Evolutionary conservation across 1,140 invertebrate species (phyloP).

Genomic region (Pogonomyrmex barbatus): DNA sequence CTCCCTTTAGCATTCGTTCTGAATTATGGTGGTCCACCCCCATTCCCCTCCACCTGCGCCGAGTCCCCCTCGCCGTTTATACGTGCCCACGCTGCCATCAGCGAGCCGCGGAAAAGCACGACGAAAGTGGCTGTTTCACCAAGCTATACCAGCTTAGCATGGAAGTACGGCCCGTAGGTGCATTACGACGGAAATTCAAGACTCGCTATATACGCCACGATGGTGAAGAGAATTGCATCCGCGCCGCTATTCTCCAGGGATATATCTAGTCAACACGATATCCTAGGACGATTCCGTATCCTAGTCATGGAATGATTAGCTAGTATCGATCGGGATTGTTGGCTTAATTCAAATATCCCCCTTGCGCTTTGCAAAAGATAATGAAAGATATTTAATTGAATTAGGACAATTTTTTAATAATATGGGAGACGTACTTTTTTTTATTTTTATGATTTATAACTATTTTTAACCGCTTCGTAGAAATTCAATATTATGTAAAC

Average conservation of each 20-base stretch:
- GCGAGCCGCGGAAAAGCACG: constrained; percentile 61
- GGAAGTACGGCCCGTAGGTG: constrained; percentile 59
- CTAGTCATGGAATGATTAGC: neutral
- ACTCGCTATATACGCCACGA: constrained; percentile 20
- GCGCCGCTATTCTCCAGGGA: constrained; percentile 6
- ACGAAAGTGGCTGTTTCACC: constrained; percentile 65
- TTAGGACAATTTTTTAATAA: neutral
- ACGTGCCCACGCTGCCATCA: constrained; percentile 58
- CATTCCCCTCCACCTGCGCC: neutral
- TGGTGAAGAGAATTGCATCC: constrained; percentile 55
- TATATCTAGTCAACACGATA: constrained; percentile 9
- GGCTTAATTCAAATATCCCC: neutral
- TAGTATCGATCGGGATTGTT: neutral
- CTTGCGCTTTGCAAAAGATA: neutral
- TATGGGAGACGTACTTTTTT: neutral
- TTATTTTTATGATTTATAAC: neutral
- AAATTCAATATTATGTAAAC: neutral
- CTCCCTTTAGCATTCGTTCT: constrained; percentile 67
- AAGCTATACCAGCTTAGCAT: constrained; percentile 65
- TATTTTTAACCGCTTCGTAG: neutral
- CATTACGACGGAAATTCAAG: constrained; percentile 61
- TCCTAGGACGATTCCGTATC: neutral
- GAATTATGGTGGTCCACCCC: constrained; percentile 70
- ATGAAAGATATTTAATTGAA: neutral
- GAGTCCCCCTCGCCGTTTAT: constrained; percentile 47